Conservation (phyloP, 1,140 invertebrate species). For the Yoshiicerus persimilis region DNA sequence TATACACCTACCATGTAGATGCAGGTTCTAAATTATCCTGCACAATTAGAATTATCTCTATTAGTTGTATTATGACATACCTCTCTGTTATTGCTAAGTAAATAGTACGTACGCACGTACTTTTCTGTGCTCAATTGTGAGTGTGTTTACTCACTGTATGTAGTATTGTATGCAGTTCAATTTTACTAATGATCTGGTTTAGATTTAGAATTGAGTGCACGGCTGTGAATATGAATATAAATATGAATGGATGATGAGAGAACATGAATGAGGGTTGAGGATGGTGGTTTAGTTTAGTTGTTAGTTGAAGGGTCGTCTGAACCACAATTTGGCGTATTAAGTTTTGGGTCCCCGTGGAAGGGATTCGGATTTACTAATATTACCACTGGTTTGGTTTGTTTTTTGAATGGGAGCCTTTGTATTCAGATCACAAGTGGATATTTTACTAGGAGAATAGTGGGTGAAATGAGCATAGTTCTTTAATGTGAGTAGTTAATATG, state of each 20-base stretch:
- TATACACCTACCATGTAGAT: no score
- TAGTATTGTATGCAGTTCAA: background rate
- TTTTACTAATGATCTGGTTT: constrained; percentile 23
- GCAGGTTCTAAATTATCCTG: no score
- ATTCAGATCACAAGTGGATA: background rate
- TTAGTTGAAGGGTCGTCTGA: constrained; percentile 2
- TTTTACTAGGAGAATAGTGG: background rate
- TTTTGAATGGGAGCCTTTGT: background rate
- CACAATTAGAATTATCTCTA: no score
- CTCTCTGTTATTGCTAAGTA: background rate
- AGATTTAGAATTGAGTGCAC: background rate
- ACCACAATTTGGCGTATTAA: constrained; percentile 17
- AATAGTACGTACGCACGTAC: background rate
- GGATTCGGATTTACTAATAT: background rate
- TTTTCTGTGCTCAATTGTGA: background rate
- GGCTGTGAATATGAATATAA: background rate
- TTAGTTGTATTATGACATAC: background rate
- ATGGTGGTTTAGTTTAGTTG: background rate
- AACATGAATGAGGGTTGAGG: background rate
- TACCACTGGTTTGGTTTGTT: background rate
- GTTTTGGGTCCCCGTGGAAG: background rate
- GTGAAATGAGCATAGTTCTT: background rate
- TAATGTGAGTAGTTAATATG: background rate
- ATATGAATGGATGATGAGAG: background rate
- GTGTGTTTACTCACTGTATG: background rate